These are phyloP conservation scores for Petrophora chlorosata DNA, from an alignment of 2,888 invertebrate genomes.

Conservation along the genomic window DNA sequence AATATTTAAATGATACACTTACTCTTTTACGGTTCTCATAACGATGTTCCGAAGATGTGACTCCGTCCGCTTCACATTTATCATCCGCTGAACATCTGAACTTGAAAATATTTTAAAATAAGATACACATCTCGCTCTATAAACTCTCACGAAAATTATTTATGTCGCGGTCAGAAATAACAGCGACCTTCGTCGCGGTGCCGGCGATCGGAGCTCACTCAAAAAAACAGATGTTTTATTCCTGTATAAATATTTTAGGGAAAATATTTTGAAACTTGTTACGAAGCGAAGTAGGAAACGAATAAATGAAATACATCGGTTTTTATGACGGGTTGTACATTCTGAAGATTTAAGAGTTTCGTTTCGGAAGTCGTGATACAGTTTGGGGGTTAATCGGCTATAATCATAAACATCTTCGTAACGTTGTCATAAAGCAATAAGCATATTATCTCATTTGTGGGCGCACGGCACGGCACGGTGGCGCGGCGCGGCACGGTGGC, in stretches of 20 bases:
- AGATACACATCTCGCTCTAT: constrained; percentile 21
- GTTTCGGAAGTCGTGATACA: neutral
- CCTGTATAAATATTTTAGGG: neutral
- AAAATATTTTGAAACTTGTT: constrained; percentile 4
- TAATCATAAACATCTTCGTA: neutral
- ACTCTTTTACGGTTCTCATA: constrained; percentile 8
- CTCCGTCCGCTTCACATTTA: constrained; percentile 17
- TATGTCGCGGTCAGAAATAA: constrained; percentile 32
- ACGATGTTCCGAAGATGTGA: constrained; percentile 11
- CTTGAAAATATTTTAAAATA: constrained; percentile 28
- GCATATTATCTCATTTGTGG: too few species aligned
- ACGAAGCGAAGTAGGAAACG: neutral
- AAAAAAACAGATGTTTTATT: constrained; percentile 21
- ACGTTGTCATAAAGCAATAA: too few species aligned
- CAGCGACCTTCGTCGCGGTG: constrained; percentile 31
- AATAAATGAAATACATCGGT: constrained; percentile 8
- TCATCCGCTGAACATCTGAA: constrained; percentile 22
- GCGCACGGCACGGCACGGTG: too few species aligned
- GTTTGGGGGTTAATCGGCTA: neutral
- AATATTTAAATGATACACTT: constrained; percentile 15
- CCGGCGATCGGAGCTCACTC: constrained; percentile 15
- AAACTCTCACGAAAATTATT: constrained; percentile 27
- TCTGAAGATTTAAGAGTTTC: neutral
- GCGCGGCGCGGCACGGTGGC: too few species aligned
- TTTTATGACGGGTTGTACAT: neutral